Conservation (phyloP, 2,113 vertebrate genomes). For the Myotis davidii region DNA sequence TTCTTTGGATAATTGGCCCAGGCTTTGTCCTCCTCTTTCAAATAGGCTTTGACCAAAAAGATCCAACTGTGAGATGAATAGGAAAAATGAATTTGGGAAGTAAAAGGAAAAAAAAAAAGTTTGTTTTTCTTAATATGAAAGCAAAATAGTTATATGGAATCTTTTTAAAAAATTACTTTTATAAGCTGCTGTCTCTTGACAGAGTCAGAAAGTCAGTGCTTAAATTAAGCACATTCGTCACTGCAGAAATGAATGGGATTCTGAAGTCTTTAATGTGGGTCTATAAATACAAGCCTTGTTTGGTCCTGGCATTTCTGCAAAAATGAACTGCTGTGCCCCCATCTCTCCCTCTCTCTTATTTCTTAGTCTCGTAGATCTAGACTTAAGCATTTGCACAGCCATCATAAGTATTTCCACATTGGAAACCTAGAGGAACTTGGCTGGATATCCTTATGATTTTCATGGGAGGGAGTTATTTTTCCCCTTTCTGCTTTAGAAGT, state of each 20-base stretch:
- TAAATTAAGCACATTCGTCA: not conserved
- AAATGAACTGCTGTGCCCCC: not conserved
- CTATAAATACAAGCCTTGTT: not conserved
- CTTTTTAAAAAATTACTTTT: not conserved
- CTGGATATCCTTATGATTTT: conserved; percentile 13
- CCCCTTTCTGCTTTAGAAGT: conserved; percentile 42
- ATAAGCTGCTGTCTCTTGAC: conserved; percentile 24
- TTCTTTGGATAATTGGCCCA: conserved; percentile 26
- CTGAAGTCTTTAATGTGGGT: conserved; percentile 55
- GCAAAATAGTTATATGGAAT: not conserved
- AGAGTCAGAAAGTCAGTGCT: conserved; percentile 21
- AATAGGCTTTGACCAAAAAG: not conserved
- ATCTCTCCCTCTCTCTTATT: conserved; percentile 40
- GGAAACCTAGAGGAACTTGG: conserved; percentile 65
- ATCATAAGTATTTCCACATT: conserved; percentile 62
- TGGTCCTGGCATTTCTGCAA: conserved; percentile 22
- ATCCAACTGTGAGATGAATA: not conserved
- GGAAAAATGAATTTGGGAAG: conserved; percentile 62
- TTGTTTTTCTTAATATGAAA: not conserved
- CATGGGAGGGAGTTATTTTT: conserved; percentile 56
- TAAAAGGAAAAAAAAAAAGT: not conserved
- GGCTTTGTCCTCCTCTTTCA: conserved; percentile 11
- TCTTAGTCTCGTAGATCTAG: not conserved
- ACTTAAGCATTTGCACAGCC: conserved; percentile 58
- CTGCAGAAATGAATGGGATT: not conserved